These are phyloP conservation scores for Rhynchomys soricoides DNA, from an alignment of 2,113 vertebrate species.

Conservation along the genomic window DNA sequence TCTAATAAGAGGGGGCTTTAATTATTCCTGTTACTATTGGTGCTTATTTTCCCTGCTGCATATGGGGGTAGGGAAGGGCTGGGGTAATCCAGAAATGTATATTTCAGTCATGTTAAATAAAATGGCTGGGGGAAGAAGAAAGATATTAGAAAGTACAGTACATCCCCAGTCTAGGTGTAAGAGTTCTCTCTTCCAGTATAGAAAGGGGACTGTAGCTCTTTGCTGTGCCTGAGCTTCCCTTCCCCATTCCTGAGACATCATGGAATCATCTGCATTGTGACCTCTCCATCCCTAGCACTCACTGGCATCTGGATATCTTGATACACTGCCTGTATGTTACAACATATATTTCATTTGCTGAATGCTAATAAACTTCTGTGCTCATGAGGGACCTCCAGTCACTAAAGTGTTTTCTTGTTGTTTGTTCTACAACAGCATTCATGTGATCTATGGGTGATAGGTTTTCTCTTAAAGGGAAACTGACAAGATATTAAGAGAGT, in stretches of 20 bases:
- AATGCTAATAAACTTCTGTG: constrained; percentile 79
- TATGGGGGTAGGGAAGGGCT: neutral
- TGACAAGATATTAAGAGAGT: neutral
- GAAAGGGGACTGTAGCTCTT: constrained; percentile 19
- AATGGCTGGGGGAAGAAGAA: constrained; percentile 60
- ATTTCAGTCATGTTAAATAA: constrained; percentile 75
- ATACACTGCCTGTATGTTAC: constrained; percentile 70
- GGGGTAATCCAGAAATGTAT: constrained; percentile 58
- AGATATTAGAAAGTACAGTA: constrained; percentile 43
- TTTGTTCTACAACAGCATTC: constrained; percentile 61
- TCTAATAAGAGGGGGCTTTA: constrained; percentile 63
- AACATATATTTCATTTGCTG: constrained; percentile 64
- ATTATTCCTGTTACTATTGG: constrained; percentile 73
- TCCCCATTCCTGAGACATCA: constrained; percentile 28
- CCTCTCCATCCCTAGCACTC: constrained; percentile 36
- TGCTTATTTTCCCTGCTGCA: constrained; percentile 75
- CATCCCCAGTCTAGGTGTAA: constrained; percentile 33
- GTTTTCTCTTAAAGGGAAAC: constrained; percentile 44
- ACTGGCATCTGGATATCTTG: constrained; percentile 65
- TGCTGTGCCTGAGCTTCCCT: constrained; percentile 14
- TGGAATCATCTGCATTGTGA: constrained; percentile 49
- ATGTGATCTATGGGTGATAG: constrained; percentile 8
- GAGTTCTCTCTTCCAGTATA: constrained; percentile 46
- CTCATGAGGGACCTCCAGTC: constrained; percentile 65
- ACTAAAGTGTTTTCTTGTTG: constrained; percentile 57